phyloP scores from a whole-genome alignment of 2,888 invertebrate species.

The Monopis laevigella region DNA sequence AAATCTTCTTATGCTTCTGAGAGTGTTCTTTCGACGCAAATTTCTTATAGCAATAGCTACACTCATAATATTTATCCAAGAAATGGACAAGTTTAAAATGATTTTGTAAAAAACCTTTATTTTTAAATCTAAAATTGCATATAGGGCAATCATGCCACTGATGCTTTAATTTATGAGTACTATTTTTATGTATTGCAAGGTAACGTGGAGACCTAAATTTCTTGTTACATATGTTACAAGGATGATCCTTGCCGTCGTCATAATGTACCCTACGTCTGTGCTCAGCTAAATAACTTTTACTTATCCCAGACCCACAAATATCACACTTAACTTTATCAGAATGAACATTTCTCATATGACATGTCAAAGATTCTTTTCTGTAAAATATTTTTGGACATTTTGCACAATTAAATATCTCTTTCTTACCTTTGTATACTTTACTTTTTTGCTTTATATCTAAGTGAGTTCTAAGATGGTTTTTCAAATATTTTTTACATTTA shows the following conservation, averaged over 20 bases:
- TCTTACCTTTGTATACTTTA: no score
- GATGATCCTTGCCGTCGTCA: slow-evolving; percentile 1
- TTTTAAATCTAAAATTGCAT: no score
- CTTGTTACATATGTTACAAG: slow-evolving; percentile 1
- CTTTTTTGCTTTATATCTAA: neutral
- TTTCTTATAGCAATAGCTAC: no score
- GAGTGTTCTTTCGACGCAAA: no score
- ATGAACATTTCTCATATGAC: slow-evolving; percentile 4
- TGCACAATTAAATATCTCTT: neutral
- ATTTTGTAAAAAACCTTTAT: no score
- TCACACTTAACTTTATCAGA: neutral
- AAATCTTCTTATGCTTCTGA: no score
- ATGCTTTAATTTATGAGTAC: neutral
- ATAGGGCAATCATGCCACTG: no score
- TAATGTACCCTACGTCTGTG: slow-evolving; percentile 6
- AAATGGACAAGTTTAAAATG: no score
- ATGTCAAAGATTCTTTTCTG: neutral
- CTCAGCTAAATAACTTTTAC: neutral
- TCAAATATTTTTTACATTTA: neutral
- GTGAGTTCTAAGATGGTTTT: neutral
- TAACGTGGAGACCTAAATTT: slow-evolving; percentile 6
- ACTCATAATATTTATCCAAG: no score
- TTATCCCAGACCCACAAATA: neutral
- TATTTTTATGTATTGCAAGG: neutral
- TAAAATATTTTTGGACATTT: neutral